A percentile compares a stretch with the other conserved stretches of the same genome.
Evolutionary conservation across 2,797 vertebrate species (phyloP).

Genomic region (Hoplostethus mediterraneus): DNA sequence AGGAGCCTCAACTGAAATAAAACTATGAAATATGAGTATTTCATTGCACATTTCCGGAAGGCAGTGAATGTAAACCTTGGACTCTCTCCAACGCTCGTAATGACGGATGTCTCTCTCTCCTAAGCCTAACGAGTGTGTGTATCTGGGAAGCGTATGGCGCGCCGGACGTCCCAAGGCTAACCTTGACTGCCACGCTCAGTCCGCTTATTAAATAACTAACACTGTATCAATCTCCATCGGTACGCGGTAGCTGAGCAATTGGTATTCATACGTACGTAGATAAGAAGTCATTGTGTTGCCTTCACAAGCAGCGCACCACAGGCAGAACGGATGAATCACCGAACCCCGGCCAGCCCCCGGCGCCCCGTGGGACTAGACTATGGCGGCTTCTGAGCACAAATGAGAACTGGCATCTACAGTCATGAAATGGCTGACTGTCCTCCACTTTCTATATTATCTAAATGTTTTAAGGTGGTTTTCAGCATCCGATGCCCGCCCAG

Average conservation of each 20-base stretch:
- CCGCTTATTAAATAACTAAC: not conserved
- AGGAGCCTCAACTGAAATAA: not conserved
- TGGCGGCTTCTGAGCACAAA: constrained; percentile 56
- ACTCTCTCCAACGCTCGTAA: constrained; percentile 55
- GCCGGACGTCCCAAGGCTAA: constrained; percentile 25
- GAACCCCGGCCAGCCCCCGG: constrained; percentile 35
- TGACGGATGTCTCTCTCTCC: not conserved
- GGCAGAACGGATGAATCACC: constrained; percentile 65
- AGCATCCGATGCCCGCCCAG: constrained; percentile 2
- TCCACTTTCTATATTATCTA: not conserved
- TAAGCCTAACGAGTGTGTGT: constrained; percentile 40
- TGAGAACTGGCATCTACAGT: constrained; percentile 35
- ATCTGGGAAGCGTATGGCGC: no score
- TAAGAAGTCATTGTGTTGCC: constrained; percentile 66
- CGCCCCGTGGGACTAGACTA: constrained; percentile 33
- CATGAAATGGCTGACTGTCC: constrained; percentile 46
- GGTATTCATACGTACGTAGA: constrained; percentile 65
- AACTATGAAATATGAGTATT: constrained; percentile 17
- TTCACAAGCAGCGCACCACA: constrained; percentile 45
- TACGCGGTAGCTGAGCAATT: constrained; percentile 38
- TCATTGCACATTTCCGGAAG: constrained; percentile 52
- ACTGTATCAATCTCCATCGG: constrained; percentile 51
- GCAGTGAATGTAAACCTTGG: constrained; percentile 63
- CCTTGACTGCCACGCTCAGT: constrained; percentile 47
- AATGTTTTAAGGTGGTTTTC: not conserved